Conservation (phyloP, 2,888 invertebrate genomes). For the Ephialtes manifestator region DNA sequence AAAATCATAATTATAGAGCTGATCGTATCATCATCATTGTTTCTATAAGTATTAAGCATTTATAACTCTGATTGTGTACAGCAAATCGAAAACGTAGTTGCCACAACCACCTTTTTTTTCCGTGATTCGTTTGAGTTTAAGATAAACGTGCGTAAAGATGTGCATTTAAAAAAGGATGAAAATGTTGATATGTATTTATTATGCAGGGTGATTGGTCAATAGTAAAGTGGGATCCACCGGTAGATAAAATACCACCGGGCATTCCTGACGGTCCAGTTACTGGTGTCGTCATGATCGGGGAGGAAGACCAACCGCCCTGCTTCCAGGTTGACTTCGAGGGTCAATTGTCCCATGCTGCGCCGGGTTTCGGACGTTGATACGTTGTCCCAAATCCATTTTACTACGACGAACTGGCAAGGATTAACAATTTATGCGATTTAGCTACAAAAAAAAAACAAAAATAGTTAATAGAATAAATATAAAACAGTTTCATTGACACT, state of each 20-base stretch:
- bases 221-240: constrained; percentile 35
- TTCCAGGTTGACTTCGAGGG: constrained; percentile 40
- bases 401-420: constrained; percentile 30
- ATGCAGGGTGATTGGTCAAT: constrained; percentile 59
- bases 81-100: too few species aligned
- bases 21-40: too few species aligned
- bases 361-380: constrained; percentile 31
- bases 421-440: background rate
- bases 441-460: background rate
- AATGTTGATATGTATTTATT: background rate
- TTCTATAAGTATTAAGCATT: too few species aligned
- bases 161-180: background rate
- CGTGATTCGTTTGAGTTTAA: too few species aligned
- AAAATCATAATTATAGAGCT: too few species aligned
- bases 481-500: background rate
- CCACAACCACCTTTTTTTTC: too few species aligned
- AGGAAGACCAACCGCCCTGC: constrained; percentile 60
- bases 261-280: constrained; percentile 55
- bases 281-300: constrained; percentile 16
- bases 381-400: background rate
- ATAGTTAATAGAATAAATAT: background rate
- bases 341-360: constrained; percentile 24
- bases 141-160: background rate
- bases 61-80: too few species aligned
- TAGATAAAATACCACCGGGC: constrained; percentile 54